A percentile compares a stretch with the other conserved stretches of the same genome.
Evolutionary conservation across 2,888 invertebrate genomes (phyloP).

Genomic region (Hemaris fuciformis): DNA sequence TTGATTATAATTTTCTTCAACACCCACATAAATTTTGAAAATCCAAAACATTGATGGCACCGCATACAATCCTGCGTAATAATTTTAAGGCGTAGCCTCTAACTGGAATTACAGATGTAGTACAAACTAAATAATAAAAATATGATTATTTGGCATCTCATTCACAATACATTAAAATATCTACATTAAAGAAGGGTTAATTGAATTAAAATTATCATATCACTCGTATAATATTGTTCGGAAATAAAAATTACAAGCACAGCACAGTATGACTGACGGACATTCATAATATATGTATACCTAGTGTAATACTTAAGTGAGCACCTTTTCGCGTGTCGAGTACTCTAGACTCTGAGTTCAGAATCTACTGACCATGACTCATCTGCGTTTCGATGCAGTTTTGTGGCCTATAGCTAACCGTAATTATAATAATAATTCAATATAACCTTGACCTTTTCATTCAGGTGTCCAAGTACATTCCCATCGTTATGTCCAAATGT

Average conservation of each 20-base stretch:
- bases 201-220: slow-evolving; percentile 48
- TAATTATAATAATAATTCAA: background rate
- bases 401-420: background rate
- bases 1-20: slow-evolving; percentile 17
- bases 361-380: background rate
- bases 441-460: background rate
- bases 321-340: slow-evolving; percentile 18
- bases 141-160: slow-evolving; percentile 77
- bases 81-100: slow-evolving; percentile 45
- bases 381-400: background rate
- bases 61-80: slow-evolving; percentile 24
- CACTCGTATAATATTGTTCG: slow-evolving; percentile 57
- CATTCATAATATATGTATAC: background rate
- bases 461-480: background rate
- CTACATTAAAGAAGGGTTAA: slow-evolving; percentile 14
- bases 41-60: slow-evolving; percentile 45
- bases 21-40: slow-evolving; percentile 23
- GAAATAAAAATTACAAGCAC: slow-evolving; percentile 58
- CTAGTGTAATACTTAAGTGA: slow-evolving; percentile 15
- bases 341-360: background rate
- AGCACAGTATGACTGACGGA: slow-evolving; percentile 62
- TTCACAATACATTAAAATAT: slow-evolving; percentile 46
- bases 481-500: background rate
- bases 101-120: slow-evolving; percentile 48
- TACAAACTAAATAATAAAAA: slow-evolving; percentile 45